Evolutionary conservation across 2,888 invertebrate genomes (phyloP), one percentile per base, ranked within the genome.

Genomic region (Protonemura montana): DNA sequence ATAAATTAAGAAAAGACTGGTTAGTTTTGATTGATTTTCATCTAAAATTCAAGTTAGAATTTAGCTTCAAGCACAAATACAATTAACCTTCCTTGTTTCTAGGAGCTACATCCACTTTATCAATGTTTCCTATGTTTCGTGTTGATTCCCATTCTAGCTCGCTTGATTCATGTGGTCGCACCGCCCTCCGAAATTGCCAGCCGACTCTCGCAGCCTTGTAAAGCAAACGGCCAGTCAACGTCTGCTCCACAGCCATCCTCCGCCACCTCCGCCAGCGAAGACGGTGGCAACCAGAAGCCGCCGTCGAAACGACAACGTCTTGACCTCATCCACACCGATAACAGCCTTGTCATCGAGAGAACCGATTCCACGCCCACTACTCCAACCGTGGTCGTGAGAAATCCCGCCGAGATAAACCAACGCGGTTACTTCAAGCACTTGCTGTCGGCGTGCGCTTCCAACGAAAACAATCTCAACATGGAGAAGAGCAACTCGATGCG

Each of bases 391-490:
- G 30, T 81, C 28, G 81, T 81, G 0, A 28, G 28, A n/a, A 81
- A 81, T 21, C 81, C 28, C 13, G 0, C 30, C 16, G 28, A 81
- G 0, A 5, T n/a, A 2, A 78, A 10, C 26, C 7, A 28, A 0
- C 6, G 78, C 13, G 81, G 2, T n/a, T 29, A 28, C 30, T 28
- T 81, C 81, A 81, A 81, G n/a, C 81, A 81, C 16, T 30, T 81
- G 81, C n/a, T 84, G n/a, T 42, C 76, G 27, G 29, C 76, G 5
- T 42, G 29, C 21, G 29, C 76, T 27, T 26, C 76, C 76, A 59
- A 83, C 41, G 83, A 59, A 21, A 59, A 42, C 42, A 83, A 83
- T 21, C 83, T 83, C 26, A 83, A 41, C 42, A 41, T 42, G 83
- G 59, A 83, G 42, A 59, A 59, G 83, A 83, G 83, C 83, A 28